Evolutionary conservation across 2,113 vertebrate species (phyloP), one percentile per base, ranked within the genome.

Genomic region (Silurus glanis): DNA sequence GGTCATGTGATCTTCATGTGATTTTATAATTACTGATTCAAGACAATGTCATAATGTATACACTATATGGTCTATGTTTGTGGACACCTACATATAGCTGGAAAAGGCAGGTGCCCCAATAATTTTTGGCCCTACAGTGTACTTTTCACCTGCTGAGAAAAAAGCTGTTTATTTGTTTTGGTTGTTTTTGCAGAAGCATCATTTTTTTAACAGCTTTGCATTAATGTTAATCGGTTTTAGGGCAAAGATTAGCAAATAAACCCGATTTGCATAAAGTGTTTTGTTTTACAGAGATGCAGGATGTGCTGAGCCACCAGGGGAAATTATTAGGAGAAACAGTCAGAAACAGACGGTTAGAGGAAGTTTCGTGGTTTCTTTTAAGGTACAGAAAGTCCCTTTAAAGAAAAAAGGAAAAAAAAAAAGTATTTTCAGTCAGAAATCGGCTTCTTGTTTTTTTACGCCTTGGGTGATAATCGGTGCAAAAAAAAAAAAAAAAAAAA

Each of bases 311-410:
- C 56, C 47, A n/a, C 53, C 1, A 28, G 62, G 80, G 88, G 84
- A 64, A 83, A 72, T 81, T 75, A 79, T 72, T 62, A 79, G 83
- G 83, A 86, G 88, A 88, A 87, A 88, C 51, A 85, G 9, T 81
- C 71, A 47, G 67, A 75, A 12, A 75, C 47, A 66, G 83, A 28
- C 85, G n/a, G 86, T 88, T 89, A 72, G 80, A 89, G 84, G 87
- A 87, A 89, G 82, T 72, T 87, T 84, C 87, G 88, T 90, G 91
- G 89, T 80, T 88, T 87, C 84, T 83, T 83, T 80, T 79, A 84
- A 82, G 66, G 45, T 80, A 55, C 76, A 85, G 78, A 91, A 90
- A 89, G 86, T 87, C 91, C 91, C 86, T 23, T 85, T 86, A 84
- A 71, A 19, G 28, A n/a, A 56, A 83, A 37, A 1, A 37, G 37